These are phyloP conservation scores for Platalea minor DNA, from an alignment of 2,797 vertebrate species.

Conservation along the genomic window DNA sequence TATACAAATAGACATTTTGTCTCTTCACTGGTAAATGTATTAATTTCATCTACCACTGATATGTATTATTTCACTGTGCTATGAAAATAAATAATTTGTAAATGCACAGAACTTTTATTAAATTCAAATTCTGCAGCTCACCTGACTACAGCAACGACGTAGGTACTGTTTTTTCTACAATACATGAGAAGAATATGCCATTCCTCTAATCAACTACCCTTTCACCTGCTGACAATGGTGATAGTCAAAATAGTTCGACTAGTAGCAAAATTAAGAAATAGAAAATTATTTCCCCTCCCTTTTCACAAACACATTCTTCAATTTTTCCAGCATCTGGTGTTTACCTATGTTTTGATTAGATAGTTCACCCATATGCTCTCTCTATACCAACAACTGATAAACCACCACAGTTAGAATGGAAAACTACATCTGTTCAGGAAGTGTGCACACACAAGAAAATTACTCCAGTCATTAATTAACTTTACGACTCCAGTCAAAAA, in stretches of 20 bases:
- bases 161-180: background rate
- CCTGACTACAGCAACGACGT: background rate
- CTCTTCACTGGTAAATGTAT: background rate
- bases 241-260: background rate
- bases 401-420: constrained; percentile 10
- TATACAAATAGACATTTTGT: background rate
- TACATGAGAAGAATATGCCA: background rate
- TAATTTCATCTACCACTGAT: background rate
- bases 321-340: background rate
- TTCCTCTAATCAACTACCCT: background rate
- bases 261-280: background rate
- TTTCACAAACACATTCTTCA: background rate
- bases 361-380: background rate
- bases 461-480: constrained; percentile 46
- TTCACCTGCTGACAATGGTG: background rate
- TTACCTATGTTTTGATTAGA: constrained; percentile 13
- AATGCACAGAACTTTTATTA: background rate
- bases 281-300: background rate
- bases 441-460: constrained; percentile 24
- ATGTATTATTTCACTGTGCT: background rate
- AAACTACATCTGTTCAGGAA: constrained; percentile 38
- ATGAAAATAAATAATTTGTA: background rate
- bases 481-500: background rate
- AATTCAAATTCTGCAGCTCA: background rate
- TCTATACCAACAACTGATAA: constrained; percentile 37